Conservation (phyloP, 2,888 invertebrate species). For the Marronus borbonicus region DNA sequence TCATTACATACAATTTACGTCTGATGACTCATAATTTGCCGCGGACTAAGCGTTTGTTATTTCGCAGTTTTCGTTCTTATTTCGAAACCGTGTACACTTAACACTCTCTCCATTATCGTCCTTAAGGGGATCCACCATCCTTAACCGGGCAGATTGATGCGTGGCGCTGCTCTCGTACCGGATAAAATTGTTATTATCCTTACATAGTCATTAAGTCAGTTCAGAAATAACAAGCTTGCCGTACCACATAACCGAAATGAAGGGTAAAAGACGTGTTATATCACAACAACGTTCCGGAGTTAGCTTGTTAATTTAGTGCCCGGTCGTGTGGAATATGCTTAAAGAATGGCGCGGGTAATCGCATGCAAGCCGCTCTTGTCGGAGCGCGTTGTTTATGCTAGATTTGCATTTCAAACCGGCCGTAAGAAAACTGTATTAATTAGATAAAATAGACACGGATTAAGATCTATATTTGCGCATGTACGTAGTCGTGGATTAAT, state of each 20-base stretch:
- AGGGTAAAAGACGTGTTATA: constrained; percentile 34
- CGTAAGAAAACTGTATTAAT: constrained; percentile 33
- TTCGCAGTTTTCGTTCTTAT: constrained; percentile 20
- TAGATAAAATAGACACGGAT: constrained; percentile 20
- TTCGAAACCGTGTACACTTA: constrained; percentile 21
- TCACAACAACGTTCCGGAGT: constrained; percentile 19
- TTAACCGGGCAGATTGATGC: constrained; percentile 27
- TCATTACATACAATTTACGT: constrained; percentile 26
- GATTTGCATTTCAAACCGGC: constrained; percentile 24
- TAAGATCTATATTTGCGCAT: background rate
- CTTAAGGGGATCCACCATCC: constrained; percentile 16
- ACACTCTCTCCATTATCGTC: constrained; percentile 31
- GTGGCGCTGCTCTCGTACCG: constrained; percentile 19
- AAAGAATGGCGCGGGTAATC: constrained; percentile 18
- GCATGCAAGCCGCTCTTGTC: constrained; percentile 18
- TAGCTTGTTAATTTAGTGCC: constrained; percentile 35
- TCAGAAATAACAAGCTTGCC: constrained; percentile 30
- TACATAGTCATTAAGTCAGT: constrained; percentile 33
- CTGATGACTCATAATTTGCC: constrained; percentile 28
- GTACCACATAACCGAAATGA: constrained; percentile 25
- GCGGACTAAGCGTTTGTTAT: constrained; percentile 20
- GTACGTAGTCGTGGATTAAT: background rate
- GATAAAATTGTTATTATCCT: constrained; percentile 31
- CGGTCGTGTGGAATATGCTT: constrained; percentile 19
- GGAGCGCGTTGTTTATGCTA: constrained; percentile 24